phyloP scores from a whole-genome alignment of 2,888 invertebrate species.

The Pseudococcus longispinus region DNA sequence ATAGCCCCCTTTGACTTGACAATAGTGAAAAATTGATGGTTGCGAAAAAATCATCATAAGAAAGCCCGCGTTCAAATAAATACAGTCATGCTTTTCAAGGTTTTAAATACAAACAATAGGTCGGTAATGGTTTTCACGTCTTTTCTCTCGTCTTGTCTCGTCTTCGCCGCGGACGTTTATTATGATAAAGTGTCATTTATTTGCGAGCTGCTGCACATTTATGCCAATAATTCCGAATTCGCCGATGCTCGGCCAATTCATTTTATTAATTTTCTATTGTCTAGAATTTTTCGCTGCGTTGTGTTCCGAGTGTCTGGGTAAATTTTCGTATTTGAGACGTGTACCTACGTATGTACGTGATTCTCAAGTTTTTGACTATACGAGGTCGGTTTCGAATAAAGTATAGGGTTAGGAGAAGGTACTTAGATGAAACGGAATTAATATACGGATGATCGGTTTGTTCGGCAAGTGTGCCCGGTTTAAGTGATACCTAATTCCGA shows the following conservation, averaged over 20 bases:
- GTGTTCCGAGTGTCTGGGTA: neutral
- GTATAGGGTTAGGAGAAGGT: neutral
- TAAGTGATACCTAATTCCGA: neutral
- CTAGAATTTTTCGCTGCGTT: neutral
- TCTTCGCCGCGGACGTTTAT: neutral
- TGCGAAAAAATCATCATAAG: slow-evolving; percentile 27
- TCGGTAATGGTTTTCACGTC: neutral
- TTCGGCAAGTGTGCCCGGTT: neutral
- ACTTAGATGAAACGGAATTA: neutral
- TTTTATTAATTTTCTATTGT: slow-evolving; percentile 43
- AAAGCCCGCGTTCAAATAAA: slow-evolving; percentile 26
- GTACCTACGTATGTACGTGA: neutral
- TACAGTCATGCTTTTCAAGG: slow-evolving; percentile 30
- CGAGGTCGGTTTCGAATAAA: neutral
- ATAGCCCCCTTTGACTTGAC: neutral
- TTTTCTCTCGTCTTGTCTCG: no score
- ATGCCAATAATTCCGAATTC: neutral
- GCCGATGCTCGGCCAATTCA: neutral
- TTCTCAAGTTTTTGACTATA: neutral
- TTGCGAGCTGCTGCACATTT: neutral
- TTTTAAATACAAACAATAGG: slow-evolving; percentile 17
- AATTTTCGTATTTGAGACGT: neutral
- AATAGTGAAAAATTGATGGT: slow-evolving; percentile 1
- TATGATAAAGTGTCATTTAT: slow-evolving; percentile 14
- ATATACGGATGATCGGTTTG: neutral